phyloP scores from a whole-genome alignment of 2,888 invertebrate species.

The Melikaiella ostensackeni region DNA sequence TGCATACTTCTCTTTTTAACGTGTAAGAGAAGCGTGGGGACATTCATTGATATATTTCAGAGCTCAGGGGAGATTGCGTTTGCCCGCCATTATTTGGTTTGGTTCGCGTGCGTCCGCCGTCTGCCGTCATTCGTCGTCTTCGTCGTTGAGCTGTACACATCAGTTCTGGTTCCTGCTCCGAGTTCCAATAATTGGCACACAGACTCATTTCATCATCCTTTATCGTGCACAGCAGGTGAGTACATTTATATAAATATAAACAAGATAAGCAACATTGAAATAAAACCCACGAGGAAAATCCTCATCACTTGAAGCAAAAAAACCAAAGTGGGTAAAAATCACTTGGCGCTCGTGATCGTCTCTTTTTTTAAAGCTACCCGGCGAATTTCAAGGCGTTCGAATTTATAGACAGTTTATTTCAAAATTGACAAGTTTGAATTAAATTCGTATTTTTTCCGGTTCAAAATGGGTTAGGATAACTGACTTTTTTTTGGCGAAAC shows the following conservation, averaged over 20 bases:
- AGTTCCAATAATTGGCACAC: neutral
- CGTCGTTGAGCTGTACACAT: neutral
- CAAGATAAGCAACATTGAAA: neutral
- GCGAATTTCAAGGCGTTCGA: neutral
- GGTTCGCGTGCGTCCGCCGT: too few relatives aligned
- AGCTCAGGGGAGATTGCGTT: neutral
- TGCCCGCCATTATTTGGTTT: too few relatives aligned
- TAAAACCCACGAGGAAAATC: neutral
- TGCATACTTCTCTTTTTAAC: neutral
- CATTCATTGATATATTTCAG: neutral
- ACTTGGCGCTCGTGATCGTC: neutral
- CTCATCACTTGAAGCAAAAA: neutral
- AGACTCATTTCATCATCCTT: slow-evolving; percentile 28
- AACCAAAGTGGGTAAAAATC: neutral
- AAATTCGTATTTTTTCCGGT: neutral
- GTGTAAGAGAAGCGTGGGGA: neutral
- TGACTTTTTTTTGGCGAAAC: neutral
- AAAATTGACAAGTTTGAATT: neutral
- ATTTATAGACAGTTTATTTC: neutral
- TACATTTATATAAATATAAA: slow-evolving; percentile 7
- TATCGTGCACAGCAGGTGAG: slow-evolving; percentile 1
- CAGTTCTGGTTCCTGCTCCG: neutral
- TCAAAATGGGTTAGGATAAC: neutral
- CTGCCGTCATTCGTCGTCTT: neutral
- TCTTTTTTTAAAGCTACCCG: neutral